A percentile compares a stretch with the other conserved stretches of the same genome.
These are phyloP conservation scores for Lottia gigantea DNA, from an alignment of 2,888 invertebrate genomes.

Conservation along the genomic window DNA sequence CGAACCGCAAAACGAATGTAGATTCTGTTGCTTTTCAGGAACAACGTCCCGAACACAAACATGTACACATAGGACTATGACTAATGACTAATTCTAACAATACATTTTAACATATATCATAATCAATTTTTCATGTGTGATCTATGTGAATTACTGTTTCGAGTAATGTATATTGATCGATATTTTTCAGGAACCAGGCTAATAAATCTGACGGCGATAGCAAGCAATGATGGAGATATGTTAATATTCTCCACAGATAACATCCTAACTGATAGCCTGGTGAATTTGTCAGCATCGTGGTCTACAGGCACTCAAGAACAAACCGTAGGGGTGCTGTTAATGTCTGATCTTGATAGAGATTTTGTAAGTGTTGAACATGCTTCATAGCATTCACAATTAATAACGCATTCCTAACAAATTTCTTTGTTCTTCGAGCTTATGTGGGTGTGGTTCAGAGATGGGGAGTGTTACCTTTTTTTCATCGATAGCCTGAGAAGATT, in stretches of 20 bases:
- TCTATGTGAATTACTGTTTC: too few relatives aligned
- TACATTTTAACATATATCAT: too few relatives aligned
- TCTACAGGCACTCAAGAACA: not conserved
- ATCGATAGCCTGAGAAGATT: too few relatives aligned
- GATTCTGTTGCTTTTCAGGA: too few relatives aligned
- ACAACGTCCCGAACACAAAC: too few relatives aligned
- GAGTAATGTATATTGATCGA: not conserved
- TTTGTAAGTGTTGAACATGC: constrained; percentile 19
- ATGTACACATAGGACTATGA: too few relatives aligned
- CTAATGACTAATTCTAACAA: too few relatives aligned
- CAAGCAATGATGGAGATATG: constrained; percentile 3
- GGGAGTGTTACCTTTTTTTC: too few relatives aligned
- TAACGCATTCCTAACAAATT: not conserved
- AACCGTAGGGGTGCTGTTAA: constrained; percentile 16
- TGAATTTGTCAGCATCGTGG: constrained; percentile 15
- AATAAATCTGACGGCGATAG: constrained; percentile 1
- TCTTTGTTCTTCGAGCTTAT: too few relatives aligned
- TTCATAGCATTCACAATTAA: not conserved
- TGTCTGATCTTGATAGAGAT: constrained; percentile 19
- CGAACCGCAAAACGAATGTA: too few relatives aligned
- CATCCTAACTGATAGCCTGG: constrained; percentile 11
- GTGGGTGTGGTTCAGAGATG: too few relatives aligned
- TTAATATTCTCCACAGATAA: constrained; percentile 13
- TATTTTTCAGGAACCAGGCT: constrained; percentile 14
- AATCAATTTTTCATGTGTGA: too few relatives aligned